Evolutionary conservation across 2,888 invertebrate genomes (phyloP).

Genomic region (Pterobdella sp.): DNA sequence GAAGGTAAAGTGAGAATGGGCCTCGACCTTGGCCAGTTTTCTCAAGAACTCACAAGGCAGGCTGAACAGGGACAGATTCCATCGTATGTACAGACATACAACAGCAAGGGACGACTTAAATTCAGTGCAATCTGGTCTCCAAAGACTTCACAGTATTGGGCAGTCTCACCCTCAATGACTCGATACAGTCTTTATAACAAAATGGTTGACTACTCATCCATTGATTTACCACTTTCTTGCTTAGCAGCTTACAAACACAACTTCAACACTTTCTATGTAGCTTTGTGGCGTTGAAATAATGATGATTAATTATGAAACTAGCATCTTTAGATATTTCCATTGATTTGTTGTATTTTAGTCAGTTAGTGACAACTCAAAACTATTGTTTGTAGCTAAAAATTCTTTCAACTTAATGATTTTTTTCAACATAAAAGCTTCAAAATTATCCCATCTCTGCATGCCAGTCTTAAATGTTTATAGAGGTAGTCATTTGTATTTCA

Average conservation of each 20-base stretch:
- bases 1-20: slow-evolving; percentile 36
- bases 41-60: slow-evolving; percentile 40
- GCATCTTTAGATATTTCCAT: too few relatives aligned
- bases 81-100: slow-evolving; percentile 42
- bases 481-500: too few relatives aligned
- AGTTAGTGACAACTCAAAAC: too few relatives aligned
- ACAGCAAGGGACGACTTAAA: slow-evolving; percentile 37
- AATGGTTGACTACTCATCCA: slow-evolving; percentile 40
- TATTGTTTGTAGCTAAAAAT: too few relatives aligned
- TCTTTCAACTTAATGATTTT: too few relatives aligned
- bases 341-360: too few relatives aligned
- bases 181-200: slow-evolving; percentile 44
- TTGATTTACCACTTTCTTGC: slow-evolving; percentile 40
- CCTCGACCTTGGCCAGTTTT: slow-evolving; percentile 38
- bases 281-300: slow-evolving; percentile 41
- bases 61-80: slow-evolving; percentile 35
- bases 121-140: slow-evolving; percentile 44
- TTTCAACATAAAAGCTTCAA: too few relatives aligned
- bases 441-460: too few relatives aligned
- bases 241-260: slow-evolving; percentile 43
- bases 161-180: slow-evolving; percentile 43
- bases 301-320: too few relatives aligned
- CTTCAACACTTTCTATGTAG: slow-evolving; percentile 42
- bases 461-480: too few relatives aligned
- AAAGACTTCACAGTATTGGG: slow-evolving; percentile 37